These are phyloP conservation scores for Epinephelus malabaricus DNA, from an alignment of 2,797 vertebrate species.

Conservation along the genomic window DNA sequence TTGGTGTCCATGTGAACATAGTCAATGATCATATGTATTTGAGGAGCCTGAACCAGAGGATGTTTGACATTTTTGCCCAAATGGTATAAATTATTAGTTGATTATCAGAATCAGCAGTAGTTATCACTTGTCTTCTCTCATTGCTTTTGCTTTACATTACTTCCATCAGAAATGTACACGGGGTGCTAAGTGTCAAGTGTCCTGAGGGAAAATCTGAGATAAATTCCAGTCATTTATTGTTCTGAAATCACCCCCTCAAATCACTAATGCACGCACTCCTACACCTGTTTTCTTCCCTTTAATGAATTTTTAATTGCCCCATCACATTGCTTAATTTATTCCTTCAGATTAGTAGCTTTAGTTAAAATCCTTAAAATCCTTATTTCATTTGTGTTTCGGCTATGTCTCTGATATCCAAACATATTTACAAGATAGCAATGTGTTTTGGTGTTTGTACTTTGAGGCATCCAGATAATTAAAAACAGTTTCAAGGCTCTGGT, in stretches of 20 bases:
- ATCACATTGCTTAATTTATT: neutral
- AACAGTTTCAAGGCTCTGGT: neutral
- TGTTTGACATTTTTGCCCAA: neutral
- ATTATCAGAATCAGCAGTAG: neutral
- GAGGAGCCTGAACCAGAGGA: no score
- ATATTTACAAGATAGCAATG: neutral
- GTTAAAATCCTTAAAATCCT: no score
- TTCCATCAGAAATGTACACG: neutral
- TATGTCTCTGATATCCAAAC: neutral
- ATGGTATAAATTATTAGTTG: neutral
- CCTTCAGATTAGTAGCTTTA: neutral
- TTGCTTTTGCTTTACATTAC: neutral
- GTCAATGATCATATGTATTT: neutral
- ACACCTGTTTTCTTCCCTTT: neutral
- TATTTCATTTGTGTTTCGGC: neutral
- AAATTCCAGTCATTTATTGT: neutral
- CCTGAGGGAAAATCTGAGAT: neutral
- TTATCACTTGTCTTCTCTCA: neutral
- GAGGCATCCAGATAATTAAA: neutral
- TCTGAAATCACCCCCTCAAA: slow-evolving; percentile 16
- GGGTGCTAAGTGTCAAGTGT: neutral
- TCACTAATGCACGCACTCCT: slow-evolving; percentile 1
- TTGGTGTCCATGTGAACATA: no score
- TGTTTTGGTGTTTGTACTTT: neutral
- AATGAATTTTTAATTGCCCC: neutral